Evolutionary conservation across 2,888 invertebrate species (phyloP), one percentile per base, ranked within the genome.

Genomic region (Chromoteleia sp.): DNA sequence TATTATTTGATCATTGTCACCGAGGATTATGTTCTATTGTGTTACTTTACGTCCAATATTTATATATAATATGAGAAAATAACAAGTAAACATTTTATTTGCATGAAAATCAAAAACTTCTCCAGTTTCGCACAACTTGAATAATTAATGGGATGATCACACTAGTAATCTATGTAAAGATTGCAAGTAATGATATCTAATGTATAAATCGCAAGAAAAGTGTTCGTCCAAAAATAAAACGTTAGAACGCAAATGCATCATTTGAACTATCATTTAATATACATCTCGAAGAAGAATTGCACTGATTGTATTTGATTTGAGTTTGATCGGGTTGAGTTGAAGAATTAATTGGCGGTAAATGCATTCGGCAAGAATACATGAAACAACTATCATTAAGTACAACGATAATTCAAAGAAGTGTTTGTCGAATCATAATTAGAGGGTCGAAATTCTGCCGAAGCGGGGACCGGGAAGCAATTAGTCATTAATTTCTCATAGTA

Each of bases 381-480:
- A 7, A 43, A 68, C 12, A 29, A 43, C 65, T 71, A 78, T 71
- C 33, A 56, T 78, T 78, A 78, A 78, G 77, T 78, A 78, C 77
- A 50, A 71, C 45, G 43, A 77, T 54, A 61, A 77, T 54, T 41
- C 14, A 50, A 58, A 75, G 14, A 15, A 48, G 12, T 45, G 45
- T 12, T 73, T 12, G 33, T 68, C 30, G 68, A 63, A 30, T 54
- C 12, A 8, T 15, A 77, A 70, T 70, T 77, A 63, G 61, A 77
- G 77, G 56, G 56, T 61, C 68, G 67, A 67, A 61, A 12, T 2
- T 45, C 14, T 12, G 14, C 3, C 14, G 29, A 56, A 5, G 10
- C 19, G 12, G 41, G 2, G 15, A 25, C 30, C 8, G 29, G 12
- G 19, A 39, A 61, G 61, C 45, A 30, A 15, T 61, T 17, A 17